These are phyloP conservation scores for Trididemnum clinides DNA, from an alignment of 23 tunicate genomes.

Conservation along the genomic window DNA sequence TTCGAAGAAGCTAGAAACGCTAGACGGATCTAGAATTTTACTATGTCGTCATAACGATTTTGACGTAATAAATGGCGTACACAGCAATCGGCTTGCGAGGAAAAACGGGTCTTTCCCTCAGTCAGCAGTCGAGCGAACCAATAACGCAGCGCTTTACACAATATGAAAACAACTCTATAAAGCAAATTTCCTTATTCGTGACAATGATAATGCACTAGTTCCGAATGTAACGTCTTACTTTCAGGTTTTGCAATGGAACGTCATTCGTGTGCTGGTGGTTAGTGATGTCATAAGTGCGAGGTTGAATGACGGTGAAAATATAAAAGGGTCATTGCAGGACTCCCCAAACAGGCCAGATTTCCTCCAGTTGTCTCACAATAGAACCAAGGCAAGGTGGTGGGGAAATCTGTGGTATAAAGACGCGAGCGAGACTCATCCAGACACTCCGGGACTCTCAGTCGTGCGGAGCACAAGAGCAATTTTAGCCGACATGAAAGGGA, in stretches of 20 bases:
- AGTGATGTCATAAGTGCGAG: slow-evolving; percentile 59
- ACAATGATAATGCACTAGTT: too few relatives aligned
- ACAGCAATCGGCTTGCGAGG: too few relatives aligned
- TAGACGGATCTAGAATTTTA: too few relatives aligned
- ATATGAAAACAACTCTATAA: too few relatives aligned
- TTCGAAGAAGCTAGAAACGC: too few relatives aligned
- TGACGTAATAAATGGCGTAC: too few relatives aligned
- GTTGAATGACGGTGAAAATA: slow-evolving; percentile 45
- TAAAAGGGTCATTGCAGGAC: slow-evolving; percentile 27
- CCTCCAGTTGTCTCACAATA: not conserved
- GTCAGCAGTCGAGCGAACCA: too few relatives aligned
- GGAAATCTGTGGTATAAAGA: not conserved
- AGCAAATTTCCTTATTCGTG: too few relatives aligned
- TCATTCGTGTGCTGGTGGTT: slow-evolving; percentile 38
- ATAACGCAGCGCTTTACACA: too few relatives aligned
- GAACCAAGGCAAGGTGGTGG: slow-evolving; percentile 23
- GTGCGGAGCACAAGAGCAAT: slow-evolving; percentile 34
- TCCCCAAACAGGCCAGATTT: not conserved
- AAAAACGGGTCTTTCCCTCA: too few relatives aligned
- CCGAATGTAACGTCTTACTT: too few relatives aligned
- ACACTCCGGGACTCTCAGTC: not conserved
- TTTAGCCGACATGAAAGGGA: slow-evolving; percentile 15
- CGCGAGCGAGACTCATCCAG: not conserved
- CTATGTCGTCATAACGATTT: too few relatives aligned
- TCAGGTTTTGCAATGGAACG: slow-evolving; percentile 46